Percentiles rank a stretch among this genome's conserved stretches.
phyloP scores from a whole-genome alignment of 2,797 vertebrate genomes.

The Poeciliopsis turneri region DNA sequence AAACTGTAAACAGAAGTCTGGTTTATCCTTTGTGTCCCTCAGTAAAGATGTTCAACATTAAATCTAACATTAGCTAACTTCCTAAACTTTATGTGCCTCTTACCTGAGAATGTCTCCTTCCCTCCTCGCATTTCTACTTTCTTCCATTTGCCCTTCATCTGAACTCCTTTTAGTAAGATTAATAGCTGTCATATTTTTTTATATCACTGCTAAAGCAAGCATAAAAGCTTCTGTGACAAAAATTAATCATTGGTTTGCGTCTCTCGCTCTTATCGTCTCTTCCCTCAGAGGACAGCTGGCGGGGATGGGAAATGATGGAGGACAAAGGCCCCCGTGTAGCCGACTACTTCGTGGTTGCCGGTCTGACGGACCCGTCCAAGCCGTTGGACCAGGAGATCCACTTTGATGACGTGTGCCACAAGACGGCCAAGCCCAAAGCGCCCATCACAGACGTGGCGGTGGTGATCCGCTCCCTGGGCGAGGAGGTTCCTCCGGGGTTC shows the following conservation, averaged over 20 bases:
- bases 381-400: constrained; percentile 94
- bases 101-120: constrained; percentile 18
- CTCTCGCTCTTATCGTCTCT: constrained; percentile 4
- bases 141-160: constrained; percentile 33
- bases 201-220: constrained; percentile 50
- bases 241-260: constrained; percentile 36
- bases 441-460: constrained; percentile 93
- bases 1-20: background rate
- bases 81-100: constrained; percentile 10
- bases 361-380: constrained; percentile 90
- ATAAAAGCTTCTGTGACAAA: constrained; percentile 28
- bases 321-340: constrained; percentile 94
- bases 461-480: constrained; percentile 90
- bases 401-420: constrained; percentile 92
- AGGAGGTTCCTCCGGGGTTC: constrained; percentile 89
- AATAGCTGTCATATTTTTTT: constrained; percentile 41
- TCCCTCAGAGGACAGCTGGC: constrained; percentile 52
- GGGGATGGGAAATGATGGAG: constrained; percentile 92
- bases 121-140: constrained; percentile 18
- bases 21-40: constrained; percentile 28
- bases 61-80: constrained; percentile 15
- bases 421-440: constrained; percentile 89
- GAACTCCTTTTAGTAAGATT: constrained; percentile 41
- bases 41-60: constrained; percentile 19
- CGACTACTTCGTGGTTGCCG: constrained; percentile 96